A percentile compares a stretch with the other conserved stretches of the same genome.
phyloP scores from a whole-genome alignment of 2,888 invertebrate species.

The Sarcophaga caerulescens region DNA sequence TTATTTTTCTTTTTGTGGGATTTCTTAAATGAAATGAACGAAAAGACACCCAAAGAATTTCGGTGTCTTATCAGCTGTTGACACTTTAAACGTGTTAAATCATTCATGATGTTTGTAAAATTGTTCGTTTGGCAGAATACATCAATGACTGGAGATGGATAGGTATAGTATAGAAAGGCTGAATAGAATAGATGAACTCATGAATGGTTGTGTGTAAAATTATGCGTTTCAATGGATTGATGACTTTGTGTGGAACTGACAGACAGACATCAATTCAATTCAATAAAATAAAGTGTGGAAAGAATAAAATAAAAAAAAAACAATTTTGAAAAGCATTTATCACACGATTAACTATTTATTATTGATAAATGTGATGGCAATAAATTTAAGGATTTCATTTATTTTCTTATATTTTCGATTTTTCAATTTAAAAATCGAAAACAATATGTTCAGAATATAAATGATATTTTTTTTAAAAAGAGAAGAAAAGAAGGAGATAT shows the following conservation, averaged over 20 bases:
- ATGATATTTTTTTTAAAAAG: neutral
- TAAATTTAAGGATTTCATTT: constrained; percentile 32
- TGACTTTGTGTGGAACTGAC: neutral
- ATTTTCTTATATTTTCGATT: neutral
- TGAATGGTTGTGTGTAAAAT: neutral
- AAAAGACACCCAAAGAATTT: neutral
- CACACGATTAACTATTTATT: constrained; percentile 19
- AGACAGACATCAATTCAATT: constrained; percentile 24
- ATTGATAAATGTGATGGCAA: constrained; percentile 14
- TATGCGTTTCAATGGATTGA: neutral
- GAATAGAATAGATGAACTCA: neutral
- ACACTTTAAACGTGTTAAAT: constrained; percentile 30
- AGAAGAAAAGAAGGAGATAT: too few species aligned
- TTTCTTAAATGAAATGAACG: neutral
- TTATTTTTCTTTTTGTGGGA: neutral
- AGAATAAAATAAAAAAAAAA: neutral
- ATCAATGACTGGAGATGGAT: neutral
- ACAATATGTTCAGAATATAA: neutral
- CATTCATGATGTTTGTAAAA: constrained; percentile 19
- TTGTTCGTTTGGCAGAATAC: neutral
- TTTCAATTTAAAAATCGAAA: neutral
- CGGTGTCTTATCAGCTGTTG: constrained; percentile 22
- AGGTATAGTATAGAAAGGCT: neutral
- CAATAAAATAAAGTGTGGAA: neutral
- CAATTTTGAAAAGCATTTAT: constrained; percentile 24